These are phyloP conservation scores for Eulacestoma nigropectus DNA, from an alignment of 2,113 vertebrate species.

Conservation along the genomic window DNA sequence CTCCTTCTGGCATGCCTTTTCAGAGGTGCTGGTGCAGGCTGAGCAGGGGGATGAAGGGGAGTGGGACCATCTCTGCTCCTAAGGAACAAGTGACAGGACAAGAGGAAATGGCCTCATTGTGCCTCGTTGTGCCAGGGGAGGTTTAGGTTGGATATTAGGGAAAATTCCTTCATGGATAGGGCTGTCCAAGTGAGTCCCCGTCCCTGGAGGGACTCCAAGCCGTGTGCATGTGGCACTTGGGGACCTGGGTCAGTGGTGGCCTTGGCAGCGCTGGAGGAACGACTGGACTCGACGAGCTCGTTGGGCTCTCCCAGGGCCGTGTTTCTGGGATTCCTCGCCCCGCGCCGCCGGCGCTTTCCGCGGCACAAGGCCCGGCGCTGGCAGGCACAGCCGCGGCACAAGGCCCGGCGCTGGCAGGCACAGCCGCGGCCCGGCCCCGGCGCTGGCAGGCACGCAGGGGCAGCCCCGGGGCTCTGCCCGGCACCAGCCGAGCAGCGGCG, in stretches of 20 bases:
- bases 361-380: too few relatives aligned
- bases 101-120: neutral
- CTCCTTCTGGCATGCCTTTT: neutral
- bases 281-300: rapidly evolving
- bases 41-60: neutral
- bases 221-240: rapidly evolving
- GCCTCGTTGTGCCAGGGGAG: neutral
- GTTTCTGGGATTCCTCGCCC: too few relatives aligned
- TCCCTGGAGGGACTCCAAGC: neutral
- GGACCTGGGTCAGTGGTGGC: rapidly evolving
- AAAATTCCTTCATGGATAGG: neutral
- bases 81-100: neutral
- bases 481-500: too few relatives aligned
- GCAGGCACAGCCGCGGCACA: too few relatives aligned
- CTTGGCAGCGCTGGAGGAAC: rapidly evolving
- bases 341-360: rapidly evolving
- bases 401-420: too few relatives aligned
- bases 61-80: neutral
- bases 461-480: too few relatives aligned
- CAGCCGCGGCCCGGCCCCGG: too few relatives aligned
- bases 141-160: neutral
- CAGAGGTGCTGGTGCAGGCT: neutral
- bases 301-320: neutral
- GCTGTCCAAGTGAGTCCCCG: neutral
- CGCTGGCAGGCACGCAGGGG: too few relatives aligned